A percentile compares a stretch with the other conserved stretches of the same genome.
Evolutionary conservation across 2,113 vertebrate genomes (phyloP).

Genomic region (Thinocorus orbignyianus): DNA sequence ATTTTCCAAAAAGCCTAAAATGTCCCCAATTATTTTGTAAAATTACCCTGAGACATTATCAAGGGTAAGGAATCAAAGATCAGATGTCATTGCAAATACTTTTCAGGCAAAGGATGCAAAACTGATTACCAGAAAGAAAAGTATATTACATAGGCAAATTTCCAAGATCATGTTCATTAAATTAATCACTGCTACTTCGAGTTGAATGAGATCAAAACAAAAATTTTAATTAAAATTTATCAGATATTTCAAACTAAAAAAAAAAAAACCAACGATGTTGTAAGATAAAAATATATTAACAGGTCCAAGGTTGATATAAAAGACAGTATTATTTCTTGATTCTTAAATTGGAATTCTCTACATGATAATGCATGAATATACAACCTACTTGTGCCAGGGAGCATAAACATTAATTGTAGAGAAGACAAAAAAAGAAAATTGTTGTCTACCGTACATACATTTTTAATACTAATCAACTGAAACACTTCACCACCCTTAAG

Average conservation of each 20-base stretch:
- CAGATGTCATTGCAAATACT: background rate
- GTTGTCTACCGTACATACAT: background rate
- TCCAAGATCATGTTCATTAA: background rate
- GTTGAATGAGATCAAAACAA: background rate
- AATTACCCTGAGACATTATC: background rate
- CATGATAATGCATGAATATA: background rate
- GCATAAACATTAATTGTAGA: background rate
- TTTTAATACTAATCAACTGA: background rate
- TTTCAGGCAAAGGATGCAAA: background rate
- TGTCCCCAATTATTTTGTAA: background rate
- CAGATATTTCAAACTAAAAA: background rate
- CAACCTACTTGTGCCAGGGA: background rate
- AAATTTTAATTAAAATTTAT: background rate
- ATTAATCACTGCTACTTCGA: background rate
- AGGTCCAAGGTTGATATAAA: background rate
- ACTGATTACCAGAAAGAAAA: background rate
- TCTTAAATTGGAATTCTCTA: background rate
- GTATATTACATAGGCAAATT: background rate
- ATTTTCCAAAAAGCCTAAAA: background rate
- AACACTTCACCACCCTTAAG: background rate
- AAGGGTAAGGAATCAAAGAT: background rate
- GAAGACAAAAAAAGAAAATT: background rate
- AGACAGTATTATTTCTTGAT: background rate
- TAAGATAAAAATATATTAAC: background rate
- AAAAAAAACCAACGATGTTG: background rate